Conservation (phyloP, 2,888 invertebrate species). For the Yponomeuta malinellus region DNA sequence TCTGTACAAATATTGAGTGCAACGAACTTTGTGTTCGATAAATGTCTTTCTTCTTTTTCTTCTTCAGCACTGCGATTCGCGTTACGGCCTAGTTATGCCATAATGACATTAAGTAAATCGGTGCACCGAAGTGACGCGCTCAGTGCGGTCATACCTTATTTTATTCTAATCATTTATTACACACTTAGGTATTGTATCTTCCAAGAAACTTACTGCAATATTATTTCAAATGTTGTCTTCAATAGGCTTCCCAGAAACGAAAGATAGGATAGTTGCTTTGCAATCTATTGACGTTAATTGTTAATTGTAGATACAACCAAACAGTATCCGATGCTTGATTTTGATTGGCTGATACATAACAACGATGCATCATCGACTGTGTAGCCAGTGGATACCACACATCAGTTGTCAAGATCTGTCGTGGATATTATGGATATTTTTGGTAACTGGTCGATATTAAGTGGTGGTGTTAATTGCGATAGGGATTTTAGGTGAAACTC, state of each 20-base stretch:
- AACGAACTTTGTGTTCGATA: too few species aligned
- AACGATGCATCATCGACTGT: slow-evolving; percentile 58
- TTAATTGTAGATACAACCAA: slow-evolving; percentile 75
- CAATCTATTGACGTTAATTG: slow-evolving; percentile 43
- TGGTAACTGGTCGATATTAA: slow-evolving; percentile 40
- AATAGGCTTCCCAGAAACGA: not conserved
- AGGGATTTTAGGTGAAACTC: not conserved
- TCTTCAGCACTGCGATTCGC: too few species aligned
- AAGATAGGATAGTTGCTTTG: not conserved
- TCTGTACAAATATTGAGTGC: too few species aligned
- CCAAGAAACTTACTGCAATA: not conserved
- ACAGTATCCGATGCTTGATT: slow-evolving; percentile 75
- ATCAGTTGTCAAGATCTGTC: slow-evolving; percentile 21
- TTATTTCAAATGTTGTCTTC: not conserved
- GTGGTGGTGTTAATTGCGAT: slow-evolving; percentile 17
- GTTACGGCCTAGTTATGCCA: too few species aligned
- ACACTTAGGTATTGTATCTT: too few species aligned
- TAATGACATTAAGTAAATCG: too few species aligned
- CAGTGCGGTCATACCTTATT: too few species aligned
- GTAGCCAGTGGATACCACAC: slow-evolving; percentile 49
- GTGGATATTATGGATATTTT: slow-evolving; percentile 35
- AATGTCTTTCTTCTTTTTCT: too few species aligned
- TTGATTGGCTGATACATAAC: slow-evolving; percentile 74
- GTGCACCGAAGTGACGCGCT: too few species aligned
- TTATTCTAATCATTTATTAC: too few species aligned